phyloP scores from a whole-genome alignment of 2,113 vertebrate genomes.

The Ammodytes marinus region DNA sequence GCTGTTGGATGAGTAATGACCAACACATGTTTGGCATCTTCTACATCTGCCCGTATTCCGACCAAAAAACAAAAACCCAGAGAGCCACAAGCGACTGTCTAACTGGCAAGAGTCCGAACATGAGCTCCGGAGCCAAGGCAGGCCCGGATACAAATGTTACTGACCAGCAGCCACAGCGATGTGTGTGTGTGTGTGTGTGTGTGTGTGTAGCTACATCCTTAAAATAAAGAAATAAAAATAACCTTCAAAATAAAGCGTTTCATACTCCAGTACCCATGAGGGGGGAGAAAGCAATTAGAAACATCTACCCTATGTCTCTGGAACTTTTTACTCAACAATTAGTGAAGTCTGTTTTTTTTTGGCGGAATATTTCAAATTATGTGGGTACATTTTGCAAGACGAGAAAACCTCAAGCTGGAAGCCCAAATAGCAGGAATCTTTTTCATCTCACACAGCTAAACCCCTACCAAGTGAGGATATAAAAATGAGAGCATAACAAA shows the following conservation, averaged over 20 bases:
- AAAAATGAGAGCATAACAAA: constrained; percentile 66
- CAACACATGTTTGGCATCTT: constrained; percentile 58
- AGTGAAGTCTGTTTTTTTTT: constrained; percentile 10
- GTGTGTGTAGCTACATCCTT: background rate
- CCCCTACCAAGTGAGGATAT: constrained; percentile 34
- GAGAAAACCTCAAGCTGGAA: constrained; percentile 31
- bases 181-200: no score
- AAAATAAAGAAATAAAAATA: background rate
- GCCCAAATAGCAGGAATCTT: constrained; percentile 50
- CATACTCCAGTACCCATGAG: constrained; percentile 1
- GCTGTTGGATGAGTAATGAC: constrained; percentile 64
- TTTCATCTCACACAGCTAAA: constrained; percentile 54
- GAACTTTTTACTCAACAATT: constrained; percentile 11
- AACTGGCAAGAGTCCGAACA: constrained; percentile 39
- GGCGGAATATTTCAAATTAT: constrained; percentile 40
- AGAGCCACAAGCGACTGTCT: constrained; percentile 35
- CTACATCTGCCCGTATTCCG: constrained; percentile 19
- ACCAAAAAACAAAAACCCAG: constrained; percentile 3
- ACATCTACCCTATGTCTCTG: constrained; percentile 21
- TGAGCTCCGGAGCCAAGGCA: constrained; percentile 22
- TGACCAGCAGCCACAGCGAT: constrained; percentile 43
- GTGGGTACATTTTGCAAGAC: constrained; percentile 46
- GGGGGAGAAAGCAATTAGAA: constrained; percentile 34
- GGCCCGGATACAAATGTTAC: constrained; percentile 41
- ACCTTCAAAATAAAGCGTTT: constrained; percentile 30